These are phyloP conservation scores for Andricus quercusramuli DNA, from an alignment of 2,888 invertebrate species.

Conservation along the genomic window DNA sequence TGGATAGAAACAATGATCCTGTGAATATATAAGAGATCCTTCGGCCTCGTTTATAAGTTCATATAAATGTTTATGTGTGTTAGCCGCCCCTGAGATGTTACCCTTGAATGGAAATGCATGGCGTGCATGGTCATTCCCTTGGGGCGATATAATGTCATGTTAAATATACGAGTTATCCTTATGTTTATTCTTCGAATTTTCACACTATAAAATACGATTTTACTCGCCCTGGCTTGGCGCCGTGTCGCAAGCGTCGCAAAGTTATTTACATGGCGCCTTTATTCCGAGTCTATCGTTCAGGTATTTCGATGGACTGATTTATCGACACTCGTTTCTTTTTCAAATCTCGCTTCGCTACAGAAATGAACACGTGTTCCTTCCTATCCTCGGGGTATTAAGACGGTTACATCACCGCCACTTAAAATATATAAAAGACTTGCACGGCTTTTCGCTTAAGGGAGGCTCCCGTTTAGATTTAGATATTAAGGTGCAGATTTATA, in stretches of 20 bases:
- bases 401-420: not conserved
- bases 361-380: conserved; percentile 30
- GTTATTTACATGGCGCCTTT: conserved; percentile 31
- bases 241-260: conserved; percentile 13
- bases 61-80: conserved; percentile 35
- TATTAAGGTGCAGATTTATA: not conserved
- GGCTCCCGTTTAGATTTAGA: not conserved
- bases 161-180: conserved; percentile 6
- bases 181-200: conserved; percentile 28
- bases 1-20: conserved; percentile 27
- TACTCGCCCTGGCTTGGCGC: conserved; percentile 4
- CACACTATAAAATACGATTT: conserved; percentile 22
- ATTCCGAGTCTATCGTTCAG: conserved; percentile 38
- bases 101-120: conserved; percentile 35
- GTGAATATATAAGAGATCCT: conserved; percentile 30
- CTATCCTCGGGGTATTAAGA: conserved; percentile 3
- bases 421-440: conserved; percentile 10
- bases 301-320: conserved; percentile 31
- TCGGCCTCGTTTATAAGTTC: conserved; percentile 31
- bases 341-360: not conserved
- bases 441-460: not conserved
- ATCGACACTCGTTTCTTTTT: not conserved
- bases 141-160: conserved; percentile 21
- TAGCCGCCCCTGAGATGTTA: conserved; percentile 30
- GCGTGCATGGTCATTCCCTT: conserved; percentile 28